Percentiles rank a stretch among this genome's conserved stretches.
Evolutionary conservation across 1,140 invertebrate species (phyloP).

Genomic region (Aphelinus atriplicis): DNA sequence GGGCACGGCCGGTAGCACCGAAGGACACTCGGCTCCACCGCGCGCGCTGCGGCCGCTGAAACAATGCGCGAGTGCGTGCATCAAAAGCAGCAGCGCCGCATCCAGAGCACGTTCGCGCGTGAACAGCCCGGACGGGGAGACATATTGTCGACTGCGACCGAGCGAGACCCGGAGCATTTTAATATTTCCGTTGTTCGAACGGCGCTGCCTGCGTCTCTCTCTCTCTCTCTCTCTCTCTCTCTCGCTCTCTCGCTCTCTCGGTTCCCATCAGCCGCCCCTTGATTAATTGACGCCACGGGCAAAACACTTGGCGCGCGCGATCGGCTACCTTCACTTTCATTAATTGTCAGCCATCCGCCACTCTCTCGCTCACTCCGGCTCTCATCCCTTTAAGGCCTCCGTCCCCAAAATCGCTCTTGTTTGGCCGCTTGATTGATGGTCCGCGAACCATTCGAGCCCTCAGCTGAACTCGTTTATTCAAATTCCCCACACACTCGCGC

Average conservation of each 20-base stretch:
- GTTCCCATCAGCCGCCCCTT: neutral
- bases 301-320: constrained; percentile 16
- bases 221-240: neutral
- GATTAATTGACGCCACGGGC: constrained; percentile 22
- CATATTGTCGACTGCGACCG: constrained; percentile 2
- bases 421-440: constrained; percentile 33
- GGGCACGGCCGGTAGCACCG: neutral
- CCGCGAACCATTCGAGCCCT: constrained; percentile 26
- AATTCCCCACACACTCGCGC: constrained; percentile 1
- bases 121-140: neutral
- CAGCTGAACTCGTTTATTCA: constrained; percentile 35
- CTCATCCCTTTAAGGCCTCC: neutral
- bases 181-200: constrained; percentile 27
- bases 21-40: neutral
- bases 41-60: neutral
- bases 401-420: constrained; percentile 33
- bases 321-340: constrained; percentile 25
- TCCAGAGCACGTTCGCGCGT: constrained; percentile 35
- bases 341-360: neutral
- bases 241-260: neutral
- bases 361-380: neutral
- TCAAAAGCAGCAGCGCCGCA: constrained; percentile 23
- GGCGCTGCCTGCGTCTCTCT: neutral
- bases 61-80: constrained; percentile 20
- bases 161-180: constrained; percentile 4